A percentile compares a stretch with the other conserved stretches of the same genome.
Evolutionary conservation across 1,140 invertebrate species (phyloP).

Genomic region (Trypoxylus dichotomus): DNA sequence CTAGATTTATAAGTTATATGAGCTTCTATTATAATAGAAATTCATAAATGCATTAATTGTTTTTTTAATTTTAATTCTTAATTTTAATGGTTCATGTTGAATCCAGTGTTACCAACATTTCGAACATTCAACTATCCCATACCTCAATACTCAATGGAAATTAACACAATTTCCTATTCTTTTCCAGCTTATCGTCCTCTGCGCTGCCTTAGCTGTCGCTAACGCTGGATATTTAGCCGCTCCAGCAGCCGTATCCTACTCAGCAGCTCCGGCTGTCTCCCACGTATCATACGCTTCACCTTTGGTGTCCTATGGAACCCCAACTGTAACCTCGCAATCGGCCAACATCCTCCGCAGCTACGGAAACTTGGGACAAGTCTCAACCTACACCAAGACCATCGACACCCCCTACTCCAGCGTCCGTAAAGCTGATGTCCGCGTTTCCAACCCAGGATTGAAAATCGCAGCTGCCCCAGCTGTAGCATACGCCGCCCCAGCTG

Average conservation of each 20-base stretch:
- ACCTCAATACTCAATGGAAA: background rate
- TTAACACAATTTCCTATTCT: conserved; percentile 44
- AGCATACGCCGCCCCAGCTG: conserved; percentile 37
- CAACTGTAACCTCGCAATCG: conserved; percentile 61
- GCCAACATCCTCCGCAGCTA: conserved; percentile 64
- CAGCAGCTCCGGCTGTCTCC: conserved; percentile 37
- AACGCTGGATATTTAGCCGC: conserved; percentile 62
- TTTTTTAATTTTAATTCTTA: too few relatives aligned
- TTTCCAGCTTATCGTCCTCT: conserved; percentile 63
- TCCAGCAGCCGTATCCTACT: conserved; percentile 41
- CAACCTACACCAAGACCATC: conserved; percentile 65
- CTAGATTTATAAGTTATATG: too few relatives aligned
- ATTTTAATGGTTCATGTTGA: too few relatives aligned
- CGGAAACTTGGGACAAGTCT: conserved; percentile 66
- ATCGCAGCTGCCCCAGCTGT: conserved; percentile 44
- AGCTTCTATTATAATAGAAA: too few relatives aligned
- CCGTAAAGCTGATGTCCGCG: conserved; percentile 63
- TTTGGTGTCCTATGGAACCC: conserved; percentile 46
- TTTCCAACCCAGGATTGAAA: conserved; percentile 64
- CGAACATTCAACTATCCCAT: too few relatives aligned
- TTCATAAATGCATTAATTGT: too few relatives aligned
- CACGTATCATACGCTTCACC: conserved; percentile 41
- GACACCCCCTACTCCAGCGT: conserved; percentile 71
- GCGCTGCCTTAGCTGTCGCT: conserved; percentile 67
- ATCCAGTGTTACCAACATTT: too few relatives aligned